Evolutionary conservation across 1,140 invertebrate genomes (phyloP).

Genomic region (Hycleus cichorii): DNA sequence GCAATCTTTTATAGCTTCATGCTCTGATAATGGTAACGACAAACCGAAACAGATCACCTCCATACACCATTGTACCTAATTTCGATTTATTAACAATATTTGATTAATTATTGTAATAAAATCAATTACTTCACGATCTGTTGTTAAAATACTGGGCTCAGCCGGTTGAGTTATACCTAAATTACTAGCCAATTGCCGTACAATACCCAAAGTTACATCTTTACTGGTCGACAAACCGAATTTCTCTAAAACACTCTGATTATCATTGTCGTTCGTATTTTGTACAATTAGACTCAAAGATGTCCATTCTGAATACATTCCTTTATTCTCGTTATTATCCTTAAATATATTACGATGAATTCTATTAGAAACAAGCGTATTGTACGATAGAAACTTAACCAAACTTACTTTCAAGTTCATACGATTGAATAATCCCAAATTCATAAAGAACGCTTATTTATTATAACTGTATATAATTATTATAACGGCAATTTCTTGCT

Average conservation of each 20-base stretch:
- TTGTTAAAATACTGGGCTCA: constrained; percentile 65
- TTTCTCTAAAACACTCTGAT: constrained; percentile 76
- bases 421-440: constrained; percentile 67
- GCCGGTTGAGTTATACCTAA: constrained; percentile 68
- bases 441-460: constrained; percentile 50
- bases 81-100: not conserved
- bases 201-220: constrained; percentile 77
- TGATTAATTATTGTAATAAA: not conserved
- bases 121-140: constrained; percentile 62
- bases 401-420: constrained; percentile 59
- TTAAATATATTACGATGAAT: no score
- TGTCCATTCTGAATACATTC: constrained; percentile 83
- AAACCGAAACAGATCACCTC: constrained; percentile 91
- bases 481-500: no score
- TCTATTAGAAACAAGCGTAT: constrained; percentile 24
- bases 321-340: constrained; percentile 48
- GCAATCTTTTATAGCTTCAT: constrained; percentile 92
- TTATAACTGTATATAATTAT: not conserved
- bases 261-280: constrained; percentile 47
- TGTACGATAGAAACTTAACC: constrained; percentile 8
- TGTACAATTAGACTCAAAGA: constrained; percentile 63
- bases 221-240: constrained; percentile 67
- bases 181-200: constrained; percentile 70
- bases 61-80: constrained; percentile 77
- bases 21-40: constrained; percentile 79